Evolutionary conservation across 64 coral and sea anemone species (phyloP).

Genomic region (Stichodactyla mertensii): DNA sequence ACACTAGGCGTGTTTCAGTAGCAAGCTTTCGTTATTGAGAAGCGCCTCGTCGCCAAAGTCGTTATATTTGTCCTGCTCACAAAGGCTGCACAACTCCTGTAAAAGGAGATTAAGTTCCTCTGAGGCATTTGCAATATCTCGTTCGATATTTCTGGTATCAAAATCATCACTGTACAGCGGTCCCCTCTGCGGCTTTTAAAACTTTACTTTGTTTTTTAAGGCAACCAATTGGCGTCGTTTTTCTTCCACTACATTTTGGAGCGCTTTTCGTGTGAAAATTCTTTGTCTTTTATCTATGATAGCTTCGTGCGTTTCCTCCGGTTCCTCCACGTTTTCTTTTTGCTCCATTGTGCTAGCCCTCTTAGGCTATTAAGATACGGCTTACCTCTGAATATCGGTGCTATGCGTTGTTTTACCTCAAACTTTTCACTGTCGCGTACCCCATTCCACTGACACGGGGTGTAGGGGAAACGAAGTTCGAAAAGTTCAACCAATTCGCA

Average conservation of each 20-base stretch:
- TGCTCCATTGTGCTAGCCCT: neutral
- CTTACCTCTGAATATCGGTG: neutral
- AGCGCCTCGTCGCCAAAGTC: neutral
- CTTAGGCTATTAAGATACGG: neutral
- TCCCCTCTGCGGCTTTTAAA: neutral
- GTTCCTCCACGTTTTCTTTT: neutral
- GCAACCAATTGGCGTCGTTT: slow-evolving; percentile 25
- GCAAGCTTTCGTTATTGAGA: neutral
- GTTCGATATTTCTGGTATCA: slow-evolving; percentile 4
- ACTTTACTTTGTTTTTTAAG: slow-evolving; percentile 2
- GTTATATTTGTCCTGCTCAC: slow-evolving; percentile 37
- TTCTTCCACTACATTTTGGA: slow-evolving; percentile 30
- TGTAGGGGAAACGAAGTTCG: no score
- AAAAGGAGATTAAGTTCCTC: slow-evolving; percentile 18
- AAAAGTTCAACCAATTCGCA: no score
- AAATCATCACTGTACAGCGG: neutral
- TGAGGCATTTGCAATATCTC: neutral
- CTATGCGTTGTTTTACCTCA: neutral
- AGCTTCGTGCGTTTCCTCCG: neutral
- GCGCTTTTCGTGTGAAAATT: slow-evolving; percentile 20
- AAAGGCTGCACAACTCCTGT: slow-evolving; percentile 9
- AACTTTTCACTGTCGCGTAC: slow-evolving; percentile 14
- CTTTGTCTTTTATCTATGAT: neutral
- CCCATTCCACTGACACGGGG: neutral
- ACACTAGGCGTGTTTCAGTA: slow-evolving; percentile 21